These are phyloP conservation scores for Temnothorax curvispinosus DNA, from an alignment of 1,140 invertebrate genomes.

Conservation along the genomic window DNA sequence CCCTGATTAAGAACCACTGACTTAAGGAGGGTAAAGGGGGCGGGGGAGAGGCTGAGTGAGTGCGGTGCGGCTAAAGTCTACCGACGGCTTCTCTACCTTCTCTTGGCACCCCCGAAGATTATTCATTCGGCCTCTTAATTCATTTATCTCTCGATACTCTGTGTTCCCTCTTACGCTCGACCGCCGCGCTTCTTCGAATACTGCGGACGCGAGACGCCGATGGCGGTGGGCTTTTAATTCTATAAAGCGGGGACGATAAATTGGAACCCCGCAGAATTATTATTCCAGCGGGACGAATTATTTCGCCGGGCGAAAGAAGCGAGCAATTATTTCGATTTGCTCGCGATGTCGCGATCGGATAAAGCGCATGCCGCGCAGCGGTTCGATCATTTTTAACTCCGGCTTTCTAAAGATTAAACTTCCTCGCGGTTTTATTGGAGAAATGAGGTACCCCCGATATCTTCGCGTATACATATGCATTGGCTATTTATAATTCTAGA, in stretches of 20 bases:
- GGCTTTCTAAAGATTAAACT: conserved; percentile 4
- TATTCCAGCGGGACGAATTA: conserved; percentile 52
- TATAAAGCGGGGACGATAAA: conserved; percentile 41
- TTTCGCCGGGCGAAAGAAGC: neutral
- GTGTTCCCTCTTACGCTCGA: conserved; percentile 33
- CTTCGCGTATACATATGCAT: neutral
- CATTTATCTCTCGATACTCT: conserved; percentile 69
- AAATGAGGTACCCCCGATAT: neutral
- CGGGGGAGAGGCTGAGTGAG: conserved; percentile 7
- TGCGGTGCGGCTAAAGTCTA: conserved; percentile 67
- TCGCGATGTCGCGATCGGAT: neutral
- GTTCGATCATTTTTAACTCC: conserved; percentile 26
- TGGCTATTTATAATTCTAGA: neutral
- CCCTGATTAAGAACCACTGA: conserved; percentile 43
- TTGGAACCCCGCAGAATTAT: conserved; percentile 32
- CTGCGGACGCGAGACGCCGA: neutral
- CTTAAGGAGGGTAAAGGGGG: neutral
- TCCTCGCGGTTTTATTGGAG: neutral
- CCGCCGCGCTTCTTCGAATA: conserved; percentile 15
- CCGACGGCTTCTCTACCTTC: conserved; percentile 46
- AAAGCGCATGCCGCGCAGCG: neutral
- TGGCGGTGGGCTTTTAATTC: conserved; percentile 35
- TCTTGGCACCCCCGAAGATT: conserved; percentile 60
- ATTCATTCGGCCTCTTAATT: conserved; percentile 73
- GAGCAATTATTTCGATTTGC: conserved; percentile 40